Evolutionary conservation across 2,113 vertebrate genomes (phyloP).

Genomic region (Cyanistes caeruleus): DNA sequence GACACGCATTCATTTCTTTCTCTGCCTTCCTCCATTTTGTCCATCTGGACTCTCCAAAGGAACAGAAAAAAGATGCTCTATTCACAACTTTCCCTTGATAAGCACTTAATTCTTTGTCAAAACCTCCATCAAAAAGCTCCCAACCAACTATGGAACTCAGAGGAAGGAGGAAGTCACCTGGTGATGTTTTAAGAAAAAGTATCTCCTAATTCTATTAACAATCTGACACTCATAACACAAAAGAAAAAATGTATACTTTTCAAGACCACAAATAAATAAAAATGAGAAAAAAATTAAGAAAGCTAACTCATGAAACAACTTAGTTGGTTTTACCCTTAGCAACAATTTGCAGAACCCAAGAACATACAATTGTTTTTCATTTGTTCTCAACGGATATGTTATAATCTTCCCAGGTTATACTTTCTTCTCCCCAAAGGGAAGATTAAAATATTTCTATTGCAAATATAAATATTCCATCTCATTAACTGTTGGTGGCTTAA

Average conservation of each 20-base stretch:
- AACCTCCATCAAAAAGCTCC: background rate
- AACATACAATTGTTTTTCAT: background rate
- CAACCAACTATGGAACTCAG: background rate
- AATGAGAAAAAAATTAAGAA: background rate
- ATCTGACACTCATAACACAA: background rate
- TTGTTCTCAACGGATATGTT: too few species aligned
- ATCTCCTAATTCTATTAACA: background rate
- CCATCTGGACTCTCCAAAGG: background rate
- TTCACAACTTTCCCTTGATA: background rate
- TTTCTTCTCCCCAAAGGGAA: too few species aligned
- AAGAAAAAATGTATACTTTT: background rate
- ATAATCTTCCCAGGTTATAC: too few species aligned
- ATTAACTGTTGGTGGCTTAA: too few species aligned
- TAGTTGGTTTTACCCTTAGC: background rate
- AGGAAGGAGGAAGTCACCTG: background rate
- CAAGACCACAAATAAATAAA: background rate
- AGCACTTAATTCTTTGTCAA: background rate
- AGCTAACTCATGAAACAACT: background rate
- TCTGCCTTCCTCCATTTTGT: background rate
- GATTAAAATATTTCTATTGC: too few species aligned
- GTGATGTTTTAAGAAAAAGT: background rate
- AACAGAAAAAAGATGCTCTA: background rate
- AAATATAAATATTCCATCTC: too few species aligned
- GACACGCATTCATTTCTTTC: background rate
- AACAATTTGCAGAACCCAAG: background rate